Percentiles rank a stretch among this genome's conserved stretches.
phyloP scores from a whole-genome alignment of 2,113 vertebrate species.

The Elanus axillaris region DNA sequence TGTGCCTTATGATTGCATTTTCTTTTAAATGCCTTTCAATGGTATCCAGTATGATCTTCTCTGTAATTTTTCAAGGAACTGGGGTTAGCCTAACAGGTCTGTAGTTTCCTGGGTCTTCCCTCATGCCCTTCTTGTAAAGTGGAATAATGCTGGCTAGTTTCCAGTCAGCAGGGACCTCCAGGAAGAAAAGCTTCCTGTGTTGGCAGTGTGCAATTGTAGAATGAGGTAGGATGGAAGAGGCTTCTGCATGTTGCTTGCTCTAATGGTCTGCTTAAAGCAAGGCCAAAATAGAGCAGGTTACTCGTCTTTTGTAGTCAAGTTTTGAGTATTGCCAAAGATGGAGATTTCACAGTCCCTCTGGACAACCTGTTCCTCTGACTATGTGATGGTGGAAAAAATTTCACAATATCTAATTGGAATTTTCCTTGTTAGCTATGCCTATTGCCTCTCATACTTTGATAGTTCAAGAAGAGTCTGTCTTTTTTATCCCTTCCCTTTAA shows the following conservation, averaged over 20 bases:
- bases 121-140: background rate
- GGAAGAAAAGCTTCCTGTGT: background rate
- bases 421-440: background rate
- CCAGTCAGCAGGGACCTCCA: background rate
- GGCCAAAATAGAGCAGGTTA: background rate
- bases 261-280: background rate
- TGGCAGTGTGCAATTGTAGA: background rate
- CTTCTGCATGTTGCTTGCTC: background rate
- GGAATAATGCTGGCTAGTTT: background rate
- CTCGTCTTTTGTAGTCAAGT: background rate
- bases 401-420: background rate
- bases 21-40: background rate
- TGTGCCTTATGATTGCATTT: background rate
- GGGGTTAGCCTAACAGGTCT: background rate
- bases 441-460: background rate
- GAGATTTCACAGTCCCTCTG: background rate
- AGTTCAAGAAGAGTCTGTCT: background rate
- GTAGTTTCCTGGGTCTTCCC: background rate
- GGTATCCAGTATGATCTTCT: background rate
- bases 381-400: background rate
- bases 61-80: background rate
- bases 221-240: background rate
- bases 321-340: background rate
- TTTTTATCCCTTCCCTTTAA: background rate
- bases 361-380: background rate